Evolutionary conservation across 2,113 vertebrate species (phyloP).

Genomic region (Ceyx melanurus): DNA sequence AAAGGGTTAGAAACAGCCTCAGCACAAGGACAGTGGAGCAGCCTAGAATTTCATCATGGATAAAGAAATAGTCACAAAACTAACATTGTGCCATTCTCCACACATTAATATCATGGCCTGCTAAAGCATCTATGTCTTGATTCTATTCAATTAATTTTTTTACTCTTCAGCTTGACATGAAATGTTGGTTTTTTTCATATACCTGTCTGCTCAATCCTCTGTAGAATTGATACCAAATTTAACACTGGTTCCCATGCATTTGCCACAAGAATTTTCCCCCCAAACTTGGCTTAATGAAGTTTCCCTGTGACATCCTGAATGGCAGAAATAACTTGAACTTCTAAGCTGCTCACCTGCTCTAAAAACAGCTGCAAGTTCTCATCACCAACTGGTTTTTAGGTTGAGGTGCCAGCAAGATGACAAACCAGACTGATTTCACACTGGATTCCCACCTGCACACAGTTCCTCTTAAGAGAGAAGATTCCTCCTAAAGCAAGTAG

Average conservation of each 20-base stretch:
- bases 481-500: neutral
- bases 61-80: neutral
- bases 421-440: neutral
- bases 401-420: neutral
- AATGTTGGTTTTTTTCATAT: too few species aligned
- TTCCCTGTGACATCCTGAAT: neutral
- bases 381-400: neutral
- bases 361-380: neutral
- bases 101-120: neutral
- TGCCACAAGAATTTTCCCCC: fast-evolving
- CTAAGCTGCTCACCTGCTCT: neutral
- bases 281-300: neutral
- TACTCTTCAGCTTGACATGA: too few species aligned
- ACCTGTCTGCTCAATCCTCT: neutral
- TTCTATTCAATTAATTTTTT: too few species aligned
- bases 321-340: neutral
- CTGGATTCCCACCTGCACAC: neutral
- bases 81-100: neutral
- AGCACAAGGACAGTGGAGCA: neutral
- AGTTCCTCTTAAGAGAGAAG: neutral
- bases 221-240: neutral
- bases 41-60: neutral
- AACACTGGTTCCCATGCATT: neutral
- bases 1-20: neutral
- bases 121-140: neutral